Evolutionary conservation across 2,797 vertebrate species (phyloP).

Genomic region (Aeoliscus strigatus): DNA sequence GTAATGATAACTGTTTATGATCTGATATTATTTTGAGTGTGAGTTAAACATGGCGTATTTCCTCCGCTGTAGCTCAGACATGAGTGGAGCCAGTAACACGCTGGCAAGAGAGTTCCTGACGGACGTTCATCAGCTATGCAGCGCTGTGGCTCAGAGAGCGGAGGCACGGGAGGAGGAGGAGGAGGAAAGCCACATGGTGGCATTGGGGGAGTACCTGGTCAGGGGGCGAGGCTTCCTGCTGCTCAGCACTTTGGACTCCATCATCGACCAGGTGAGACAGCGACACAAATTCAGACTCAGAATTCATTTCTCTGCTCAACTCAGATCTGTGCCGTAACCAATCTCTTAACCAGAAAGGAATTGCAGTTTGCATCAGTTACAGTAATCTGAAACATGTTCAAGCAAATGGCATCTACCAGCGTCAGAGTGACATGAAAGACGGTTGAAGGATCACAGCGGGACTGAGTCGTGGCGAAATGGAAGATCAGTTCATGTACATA

Average conservation of each 20-base stretch:
- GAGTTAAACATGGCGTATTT: too few species aligned
- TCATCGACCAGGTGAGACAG: constrained; percentile 88
- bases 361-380: constrained; percentile 9
- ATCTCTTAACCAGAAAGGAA: constrained; percentile 27
- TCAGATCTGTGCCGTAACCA: constrained; percentile 2
- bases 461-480: neutral
- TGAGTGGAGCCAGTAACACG: constrained; percentile 95
- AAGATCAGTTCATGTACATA: constrained; percentile 1
- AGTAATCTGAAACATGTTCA: constrained; percentile 8
- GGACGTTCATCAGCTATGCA: constrained; percentile 94
- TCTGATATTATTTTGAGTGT: too few species aligned
- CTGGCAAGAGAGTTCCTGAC: constrained; percentile 96
- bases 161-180: constrained; percentile 89
- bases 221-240: constrained; percentile 89
- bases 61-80: constrained; percentile 81
- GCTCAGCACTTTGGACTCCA: constrained; percentile 87
- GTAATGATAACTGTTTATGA: too few species aligned
- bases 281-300: neutral
- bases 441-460: constrained; percentile 6
- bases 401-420: constrained; percentile 8
- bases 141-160: constrained; percentile 86
- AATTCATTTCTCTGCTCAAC: too few species aligned
- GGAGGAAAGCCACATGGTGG: constrained; percentile 93
- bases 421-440: constrained; percentile 3
- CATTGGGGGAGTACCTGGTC: constrained; percentile 93